Conservation (phyloP, 2,797 vertebrate genomes). For the Sciurus carolinensis region DNA sequence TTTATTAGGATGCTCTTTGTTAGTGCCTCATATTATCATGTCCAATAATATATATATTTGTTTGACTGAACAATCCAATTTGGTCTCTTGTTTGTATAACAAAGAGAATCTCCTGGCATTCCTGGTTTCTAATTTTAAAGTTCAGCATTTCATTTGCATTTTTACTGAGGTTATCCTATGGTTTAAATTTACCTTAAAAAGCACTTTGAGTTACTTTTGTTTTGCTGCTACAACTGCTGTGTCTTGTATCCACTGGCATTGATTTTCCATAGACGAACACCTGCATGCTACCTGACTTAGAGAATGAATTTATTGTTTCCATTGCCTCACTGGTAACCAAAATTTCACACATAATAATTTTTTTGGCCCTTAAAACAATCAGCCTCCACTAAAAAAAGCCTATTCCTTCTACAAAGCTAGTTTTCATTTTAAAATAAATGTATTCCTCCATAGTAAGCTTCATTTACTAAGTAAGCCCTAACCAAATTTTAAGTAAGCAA, state of each 20-base stretch:
- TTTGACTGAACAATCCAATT: slow-evolving; percentile 35
- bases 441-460: slow-evolving; percentile 19
- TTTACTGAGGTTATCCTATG: slow-evolving; percentile 41
- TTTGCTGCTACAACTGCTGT: background rate
- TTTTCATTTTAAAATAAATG: slow-evolving; percentile 37
- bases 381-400: slow-evolving; percentile 18
- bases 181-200: background rate
- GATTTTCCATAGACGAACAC: slow-evolving; percentile 42
- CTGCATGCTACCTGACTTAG: slow-evolving; percentile 25
- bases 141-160: slow-evolving; percentile 46
- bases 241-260: background rate
- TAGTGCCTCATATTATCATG: background rate
- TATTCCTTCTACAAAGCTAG: background rate
- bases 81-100: background rate
- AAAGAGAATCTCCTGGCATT: background rate
- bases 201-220: background rate
- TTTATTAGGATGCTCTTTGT: background rate
- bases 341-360: slow-evolving; percentile 9
- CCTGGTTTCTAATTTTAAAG: slow-evolving; percentile 49
- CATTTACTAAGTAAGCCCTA: slow-evolving; percentile 39
- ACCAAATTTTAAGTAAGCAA: slow-evolving; percentile 63
- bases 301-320: slow-evolving; percentile 57
- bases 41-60: background rate
- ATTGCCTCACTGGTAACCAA: background rate
- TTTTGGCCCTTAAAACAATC: slow-evolving; percentile 18